Evolutionary conservation across 2,888 invertebrate genomes (phyloP).

Genomic region (Chouioia cunea): DNA sequence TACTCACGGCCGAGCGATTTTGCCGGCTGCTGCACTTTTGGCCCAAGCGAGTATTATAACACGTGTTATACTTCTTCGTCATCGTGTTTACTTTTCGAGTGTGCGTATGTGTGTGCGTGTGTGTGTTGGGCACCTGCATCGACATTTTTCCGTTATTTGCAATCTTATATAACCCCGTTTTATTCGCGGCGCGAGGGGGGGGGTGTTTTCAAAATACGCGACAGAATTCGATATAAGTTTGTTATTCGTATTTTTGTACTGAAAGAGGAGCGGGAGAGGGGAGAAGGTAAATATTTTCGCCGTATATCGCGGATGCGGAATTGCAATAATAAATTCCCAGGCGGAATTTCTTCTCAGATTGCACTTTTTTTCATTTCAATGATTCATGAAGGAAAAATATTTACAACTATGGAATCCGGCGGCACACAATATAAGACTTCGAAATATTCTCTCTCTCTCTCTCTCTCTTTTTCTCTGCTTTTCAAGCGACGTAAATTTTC

Average conservation of each 20-base stretch:
- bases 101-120: no score
- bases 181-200: no score
- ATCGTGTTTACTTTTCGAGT: no score
- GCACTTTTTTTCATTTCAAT: constrained; percentile 45
- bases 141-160: no score
- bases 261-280: no score
- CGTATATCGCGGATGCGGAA: constrained; percentile 43
- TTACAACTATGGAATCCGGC: constrained; percentile 46
- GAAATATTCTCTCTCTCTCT: constrained; percentile 46
- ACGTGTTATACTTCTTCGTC: no score
- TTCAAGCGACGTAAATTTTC: constrained; percentile 47
- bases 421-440: constrained; percentile 46
- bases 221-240: no score
- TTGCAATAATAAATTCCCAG: constrained; percentile 45
- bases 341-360: constrained; percentile 30
- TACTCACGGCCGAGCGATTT: constrained; percentile 58
- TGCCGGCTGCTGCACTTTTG: constrained; percentile 41
- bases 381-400: constrained; percentile 48
- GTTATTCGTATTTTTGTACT: no score
- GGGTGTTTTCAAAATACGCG: no score
- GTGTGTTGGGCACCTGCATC: no score
- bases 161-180: no score
- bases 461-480: no score
- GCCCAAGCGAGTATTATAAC: background rate
- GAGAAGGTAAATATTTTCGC: constrained; percentile 38